Percentiles rank a stretch among this genome's conserved stretches.
phyloP scores from a whole-genome alignment of 2,797 vertebrate genomes.

The Fratercula arctica region DNA sequence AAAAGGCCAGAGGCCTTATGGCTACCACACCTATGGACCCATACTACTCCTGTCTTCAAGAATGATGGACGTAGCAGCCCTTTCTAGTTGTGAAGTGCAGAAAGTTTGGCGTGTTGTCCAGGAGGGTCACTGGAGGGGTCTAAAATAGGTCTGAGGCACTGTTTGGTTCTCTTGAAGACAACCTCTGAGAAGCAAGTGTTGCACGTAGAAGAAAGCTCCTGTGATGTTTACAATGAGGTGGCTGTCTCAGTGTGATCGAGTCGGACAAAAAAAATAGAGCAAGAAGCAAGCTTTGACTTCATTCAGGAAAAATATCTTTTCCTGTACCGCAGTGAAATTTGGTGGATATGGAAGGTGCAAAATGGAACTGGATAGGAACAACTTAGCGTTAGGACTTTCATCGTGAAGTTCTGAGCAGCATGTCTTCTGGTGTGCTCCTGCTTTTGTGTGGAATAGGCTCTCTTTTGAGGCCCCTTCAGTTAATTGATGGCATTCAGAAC shows the following conservation, averaged over 20 bases:
- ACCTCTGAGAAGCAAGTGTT: background rate
- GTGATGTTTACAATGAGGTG: background rate
- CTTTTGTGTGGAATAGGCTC: background rate
- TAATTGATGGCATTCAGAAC: conserved; percentile 11
- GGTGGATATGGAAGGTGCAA: background rate
- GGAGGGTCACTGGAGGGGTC: background rate
- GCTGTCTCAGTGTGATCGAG: background rate
- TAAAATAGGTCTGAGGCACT: background rate
- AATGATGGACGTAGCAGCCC: background rate
- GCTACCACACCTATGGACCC: background rate
- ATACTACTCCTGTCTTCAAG: background rate
- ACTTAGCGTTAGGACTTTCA: background rate
- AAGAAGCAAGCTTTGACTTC: background rate
- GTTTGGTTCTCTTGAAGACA: background rate
- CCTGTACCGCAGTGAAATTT: background rate
- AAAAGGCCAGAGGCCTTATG: background rate
- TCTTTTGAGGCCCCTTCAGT: background rate
- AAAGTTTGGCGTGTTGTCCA: background rate
- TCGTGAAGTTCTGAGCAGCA: background rate
- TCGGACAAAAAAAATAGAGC: background rate
- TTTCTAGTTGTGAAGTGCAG: background rate
- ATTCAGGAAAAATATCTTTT: background rate
- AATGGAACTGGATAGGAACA: background rate
- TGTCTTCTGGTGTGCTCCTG: background rate
- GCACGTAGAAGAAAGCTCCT: background rate